Percentiles rank a stretch among this genome's conserved stretches.
Evolutionary conservation across 2,888 invertebrate species (phyloP).

Genomic region (Drosophila incognita): DNA sequence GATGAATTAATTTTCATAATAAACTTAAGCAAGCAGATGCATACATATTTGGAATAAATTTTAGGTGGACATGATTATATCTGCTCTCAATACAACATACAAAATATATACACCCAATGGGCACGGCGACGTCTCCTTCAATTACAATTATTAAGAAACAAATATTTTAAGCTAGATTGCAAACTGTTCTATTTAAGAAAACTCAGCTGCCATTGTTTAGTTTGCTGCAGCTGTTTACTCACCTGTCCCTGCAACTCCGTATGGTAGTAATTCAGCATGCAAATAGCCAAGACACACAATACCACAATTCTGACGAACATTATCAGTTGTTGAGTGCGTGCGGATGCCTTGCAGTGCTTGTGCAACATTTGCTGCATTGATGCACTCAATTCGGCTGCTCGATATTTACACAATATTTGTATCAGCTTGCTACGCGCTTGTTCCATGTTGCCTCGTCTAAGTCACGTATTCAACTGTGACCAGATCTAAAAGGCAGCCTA

Average conservation of each 20-base stretch:
- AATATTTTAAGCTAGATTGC: neutral
- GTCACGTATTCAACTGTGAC: constrained; percentile 48
- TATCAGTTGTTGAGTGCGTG: neutral
- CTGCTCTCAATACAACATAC: no score
- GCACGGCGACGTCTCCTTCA: neutral
- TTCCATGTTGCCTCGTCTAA: constrained; percentile 58
- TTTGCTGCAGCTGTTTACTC: constrained; percentile 1
- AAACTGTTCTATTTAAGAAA: neutral
- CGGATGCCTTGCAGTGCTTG: constrained; percentile 28
- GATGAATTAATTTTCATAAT: no score
- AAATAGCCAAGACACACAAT: constrained; percentile 30
- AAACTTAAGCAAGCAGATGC: no score
- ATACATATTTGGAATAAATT: no score
- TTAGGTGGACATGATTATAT: no score
- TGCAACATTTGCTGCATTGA: constrained; percentile 31
- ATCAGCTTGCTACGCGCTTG: constrained; percentile 47
- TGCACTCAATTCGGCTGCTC: constrained; percentile 7
- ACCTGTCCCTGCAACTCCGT: constrained; percentile 74
- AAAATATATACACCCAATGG: no score
- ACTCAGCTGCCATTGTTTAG: neutral
- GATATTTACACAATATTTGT: constrained; percentile 53
- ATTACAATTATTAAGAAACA: neutral
- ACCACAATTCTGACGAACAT: constrained; percentile 40
- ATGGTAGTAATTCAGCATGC: constrained; percentile 53
- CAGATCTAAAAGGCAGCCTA: neutral